These are phyloP conservation scores for Prosopocoilus inquinatus DNA, from an alignment of 2,888 invertebrate genomes.

Conservation along the genomic window DNA sequence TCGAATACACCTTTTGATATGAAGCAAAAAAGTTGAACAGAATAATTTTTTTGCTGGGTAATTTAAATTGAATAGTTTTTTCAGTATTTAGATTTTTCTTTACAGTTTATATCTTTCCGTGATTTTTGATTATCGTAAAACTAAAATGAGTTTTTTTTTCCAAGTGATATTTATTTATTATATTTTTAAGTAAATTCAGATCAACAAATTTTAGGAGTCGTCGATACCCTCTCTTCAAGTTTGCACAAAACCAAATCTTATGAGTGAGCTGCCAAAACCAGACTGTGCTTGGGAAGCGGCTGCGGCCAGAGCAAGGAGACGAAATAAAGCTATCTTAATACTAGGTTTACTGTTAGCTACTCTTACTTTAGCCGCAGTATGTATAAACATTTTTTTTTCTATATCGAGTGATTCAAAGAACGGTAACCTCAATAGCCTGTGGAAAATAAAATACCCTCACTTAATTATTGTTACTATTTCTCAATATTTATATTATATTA, in stretches of 20 bases:
- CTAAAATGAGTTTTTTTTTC: too few species aligned
- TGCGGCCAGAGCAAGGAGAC: conserved; percentile 20
- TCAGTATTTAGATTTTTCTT: too few species aligned
- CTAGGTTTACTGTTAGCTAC: conserved; percentile 38
- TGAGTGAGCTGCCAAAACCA: conserved; percentile 32
- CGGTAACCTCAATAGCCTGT: too few species aligned
- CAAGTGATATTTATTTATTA: background rate
- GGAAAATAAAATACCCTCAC: conserved; percentile 4
- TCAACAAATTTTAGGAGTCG: conserved; percentile 9
- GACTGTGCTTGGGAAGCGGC: conserved; percentile 31
- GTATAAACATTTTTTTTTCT: conserved; percentile 17
- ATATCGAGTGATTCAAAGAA: too few species aligned
- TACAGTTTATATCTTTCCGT: too few species aligned
- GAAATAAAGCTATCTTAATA: conserved; percentile 31
- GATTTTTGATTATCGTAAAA: too few species aligned
- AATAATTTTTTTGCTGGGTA: too few species aligned
- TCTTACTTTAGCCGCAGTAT: conserved; percentile 38
- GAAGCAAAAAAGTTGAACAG: too few species aligned
- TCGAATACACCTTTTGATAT: too few species aligned
- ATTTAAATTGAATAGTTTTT: too few species aligned
- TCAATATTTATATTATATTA: conserved; percentile 13
- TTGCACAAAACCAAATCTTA: conserved; percentile 28
- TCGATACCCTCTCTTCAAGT: conserved; percentile 27
- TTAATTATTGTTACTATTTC: too few species aligned
- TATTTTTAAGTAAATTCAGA: too few species aligned